Percentiles rank a stretch among this genome's conserved stretches.
phyloP scores from a whole-genome alignment of 2,888 invertebrate genomes.

The Teleogryllus oceanicus region DNA sequence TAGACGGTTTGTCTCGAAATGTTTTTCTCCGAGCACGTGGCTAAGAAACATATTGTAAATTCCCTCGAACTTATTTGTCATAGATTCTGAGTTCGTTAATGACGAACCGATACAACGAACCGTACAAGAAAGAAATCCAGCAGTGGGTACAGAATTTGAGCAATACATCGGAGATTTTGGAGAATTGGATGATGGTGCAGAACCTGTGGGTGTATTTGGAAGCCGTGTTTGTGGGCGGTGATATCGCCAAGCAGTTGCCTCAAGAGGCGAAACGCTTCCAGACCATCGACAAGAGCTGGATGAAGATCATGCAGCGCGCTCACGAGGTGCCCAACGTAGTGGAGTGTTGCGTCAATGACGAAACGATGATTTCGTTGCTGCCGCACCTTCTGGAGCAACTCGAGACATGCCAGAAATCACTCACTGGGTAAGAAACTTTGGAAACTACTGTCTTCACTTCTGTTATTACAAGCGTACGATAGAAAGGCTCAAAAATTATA shows the following conservation, averaged over 20 bases:
- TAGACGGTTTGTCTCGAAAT: too few species aligned
- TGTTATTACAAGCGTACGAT: too few species aligned
- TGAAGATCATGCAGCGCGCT: constrained; percentile 81
- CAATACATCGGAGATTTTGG: constrained; percentile 76
- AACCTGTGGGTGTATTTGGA: constrained; percentile 88
- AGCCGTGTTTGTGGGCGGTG: constrained; percentile 87
- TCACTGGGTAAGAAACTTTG: constrained; percentile 59
- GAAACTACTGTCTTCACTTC: not conserved
- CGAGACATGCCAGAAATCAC: constrained; percentile 85
- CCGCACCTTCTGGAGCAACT: constrained; percentile 80
- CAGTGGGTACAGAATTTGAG: constrained; percentile 77
- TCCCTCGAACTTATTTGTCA: too few species aligned
- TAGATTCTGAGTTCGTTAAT: constrained; percentile 71
- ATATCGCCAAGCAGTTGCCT: constrained; percentile 83
- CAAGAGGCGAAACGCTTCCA: constrained; percentile 73
- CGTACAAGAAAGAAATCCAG: constrained; percentile 80
- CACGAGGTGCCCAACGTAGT: constrained; percentile 78
- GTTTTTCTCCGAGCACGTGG: too few species aligned
- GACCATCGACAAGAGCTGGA: constrained; percentile 83
- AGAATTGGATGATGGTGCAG: constrained; percentile 81
- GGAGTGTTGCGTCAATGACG: constrained; percentile 79
- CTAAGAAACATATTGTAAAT: too few species aligned
- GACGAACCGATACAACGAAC: constrained; percentile 81
- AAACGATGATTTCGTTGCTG: constrained; percentile 71
- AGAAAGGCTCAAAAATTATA: too few species aligned